Evolutionary conservation across 92 coral and sea anemone genomes (phyloP).

Genomic region (Zoanthus sansibaricus): DNA sequence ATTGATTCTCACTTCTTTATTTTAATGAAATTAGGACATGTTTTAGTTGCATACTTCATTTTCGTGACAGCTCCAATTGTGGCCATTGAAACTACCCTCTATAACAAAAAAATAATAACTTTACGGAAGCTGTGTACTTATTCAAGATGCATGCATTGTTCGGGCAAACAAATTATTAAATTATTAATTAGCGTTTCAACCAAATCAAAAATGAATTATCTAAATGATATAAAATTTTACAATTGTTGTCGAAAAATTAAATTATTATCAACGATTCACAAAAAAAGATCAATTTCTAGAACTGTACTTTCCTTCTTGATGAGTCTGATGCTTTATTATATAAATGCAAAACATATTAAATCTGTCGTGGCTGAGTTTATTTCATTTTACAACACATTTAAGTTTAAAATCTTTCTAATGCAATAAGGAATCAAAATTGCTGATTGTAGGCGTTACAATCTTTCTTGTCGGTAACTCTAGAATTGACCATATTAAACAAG

Average conservation of each 20-base stretch:
- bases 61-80: background rate
- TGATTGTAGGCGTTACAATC: no score
- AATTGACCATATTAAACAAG: no score
- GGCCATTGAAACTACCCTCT: no score
- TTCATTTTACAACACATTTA: no score
- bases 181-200: background rate
- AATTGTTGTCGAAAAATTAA: background rate
- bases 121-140: background rate
- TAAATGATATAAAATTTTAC: background rate
- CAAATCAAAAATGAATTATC: background rate
- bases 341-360: background rate
- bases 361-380: background rate
- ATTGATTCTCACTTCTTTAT: background rate
- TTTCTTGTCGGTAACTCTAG: no score
- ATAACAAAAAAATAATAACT: background rate
- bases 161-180: background rate
- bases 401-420: no score
- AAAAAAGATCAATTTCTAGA: background rate
- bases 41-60: background rate
- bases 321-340: background rate
- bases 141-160: background rate
- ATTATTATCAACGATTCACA: background rate
- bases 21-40: background rate
- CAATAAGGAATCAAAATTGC: no score
- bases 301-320: background rate